Percentiles rank a stretch among this genome's conserved stretches.
Evolutionary conservation across 2,888 invertebrate genomes (phyloP).

Genomic region (Melanophora roralis): DNA sequence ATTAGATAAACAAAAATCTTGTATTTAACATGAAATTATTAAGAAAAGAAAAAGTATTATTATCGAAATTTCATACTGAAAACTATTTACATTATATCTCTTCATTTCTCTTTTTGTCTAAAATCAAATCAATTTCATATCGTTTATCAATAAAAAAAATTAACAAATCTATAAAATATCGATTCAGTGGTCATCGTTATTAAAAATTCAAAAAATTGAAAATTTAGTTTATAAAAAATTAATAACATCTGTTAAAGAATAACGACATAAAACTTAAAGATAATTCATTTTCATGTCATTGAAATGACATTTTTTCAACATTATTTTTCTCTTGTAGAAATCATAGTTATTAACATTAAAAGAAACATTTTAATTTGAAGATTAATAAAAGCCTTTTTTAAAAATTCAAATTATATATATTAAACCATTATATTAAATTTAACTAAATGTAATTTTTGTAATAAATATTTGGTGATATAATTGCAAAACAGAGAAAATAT

Average conservation of each 20-base stretch:
- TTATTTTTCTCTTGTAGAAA: slow-evolving; percentile 57
- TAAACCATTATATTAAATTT: too few relatives aligned
- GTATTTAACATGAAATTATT: slow-evolving; percentile 46
- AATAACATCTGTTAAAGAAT: too few relatives aligned
- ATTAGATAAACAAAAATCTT: slow-evolving; percentile 63
- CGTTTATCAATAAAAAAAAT: slow-evolving; percentile 58
- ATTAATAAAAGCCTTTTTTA: too few relatives aligned
- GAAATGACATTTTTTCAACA: slow-evolving; percentile 56
- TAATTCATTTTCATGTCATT: slow-evolving; percentile 50
- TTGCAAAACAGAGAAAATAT: too few relatives aligned
- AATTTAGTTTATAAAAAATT: too few relatives aligned
- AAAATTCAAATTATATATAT: too few relatives aligned
- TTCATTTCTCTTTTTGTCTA: neutral
- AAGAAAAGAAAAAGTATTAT: slow-evolving; percentile 65
- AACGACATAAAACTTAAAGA: slow-evolving; percentile 12
- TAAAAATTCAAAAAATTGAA: too few relatives aligned
- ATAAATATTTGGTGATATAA: too few relatives aligned
- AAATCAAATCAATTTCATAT: slow-evolving; percentile 59
- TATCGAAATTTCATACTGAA: slow-evolving; percentile 74
- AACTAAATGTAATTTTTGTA: too few relatives aligned
- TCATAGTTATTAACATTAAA: slow-evolving; percentile 56
- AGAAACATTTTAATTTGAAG: slow-evolving; percentile 44
- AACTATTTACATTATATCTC: slow-evolving; percentile 45
- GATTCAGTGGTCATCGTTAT: slow-evolving; percentile 77
- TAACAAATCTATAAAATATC: slow-evolving; percentile 74